Evolutionary conservation across 1,140 invertebrate genomes (phyloP), one percentile per base, ranked within the genome.

Genomic region (Agraylea sexmaculata): DNA sequence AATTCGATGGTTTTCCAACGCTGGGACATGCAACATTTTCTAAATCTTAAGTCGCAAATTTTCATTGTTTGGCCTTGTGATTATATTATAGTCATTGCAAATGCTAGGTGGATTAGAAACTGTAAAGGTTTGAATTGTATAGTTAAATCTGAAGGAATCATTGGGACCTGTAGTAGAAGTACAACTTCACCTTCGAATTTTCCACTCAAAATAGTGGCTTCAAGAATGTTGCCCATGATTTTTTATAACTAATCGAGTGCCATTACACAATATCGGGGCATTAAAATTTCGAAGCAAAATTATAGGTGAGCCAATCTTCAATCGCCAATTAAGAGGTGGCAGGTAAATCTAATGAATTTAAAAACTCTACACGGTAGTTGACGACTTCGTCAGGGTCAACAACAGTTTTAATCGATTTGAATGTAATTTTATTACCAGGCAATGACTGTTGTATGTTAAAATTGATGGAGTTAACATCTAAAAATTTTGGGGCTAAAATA

Each of bases 41-140:
- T 46, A 13, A 68, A 56, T 45, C 60, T 45, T 38, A 69, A 40
- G 20, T 58, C 58, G 46, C 50, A 59, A 51, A 54, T 51, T 29
- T 46, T 46, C 49, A 59, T 47, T 42, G 53, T 54, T 57, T 73
- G 65, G 11, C 62, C 71, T 56, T 75, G 68, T 11, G 63, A 59
- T 52, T 75, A 71, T 48, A 69, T 71, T 31, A 69, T 68, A 15
- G 63, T 60, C 55, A 73, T 65, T 13, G 62, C 57, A 53, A 72
- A 75, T 20, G 68, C 65, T 6, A 71, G 45, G 43, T 49, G 40
- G 23, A 65, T 41, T 18, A 58, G 58, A 53, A 71, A 66, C 38
- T 68, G 56, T 43, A 63, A 29, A 36, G 69, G 43, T 55, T 63
- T 62, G 45, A 72, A 57, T 31, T 51, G 40, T 44, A 62, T 58